These are phyloP conservation scores for Trachelus tabidus DNA, from an alignment of 2,888 invertebrate species.

Conservation along the genomic window DNA sequence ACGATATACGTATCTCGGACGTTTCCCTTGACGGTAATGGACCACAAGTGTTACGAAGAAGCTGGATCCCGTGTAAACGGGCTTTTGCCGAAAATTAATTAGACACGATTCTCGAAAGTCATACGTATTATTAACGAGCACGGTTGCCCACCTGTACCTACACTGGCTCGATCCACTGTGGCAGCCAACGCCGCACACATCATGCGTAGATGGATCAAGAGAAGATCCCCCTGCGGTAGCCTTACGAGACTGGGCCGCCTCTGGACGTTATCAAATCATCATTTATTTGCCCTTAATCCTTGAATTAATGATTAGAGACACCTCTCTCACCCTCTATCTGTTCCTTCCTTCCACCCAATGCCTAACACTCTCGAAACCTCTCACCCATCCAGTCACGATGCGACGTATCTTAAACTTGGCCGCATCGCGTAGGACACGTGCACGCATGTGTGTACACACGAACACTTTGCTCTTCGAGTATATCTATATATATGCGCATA, in stretches of 20 bases:
- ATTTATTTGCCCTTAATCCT: constrained; percentile 64
- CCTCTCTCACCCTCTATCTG: constrained; percentile 29
- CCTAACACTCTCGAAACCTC: constrained; percentile 20
- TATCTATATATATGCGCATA: background rate
- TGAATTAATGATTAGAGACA: constrained; percentile 63
- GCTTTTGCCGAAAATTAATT: constrained; percentile 47
- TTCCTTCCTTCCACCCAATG: background rate
- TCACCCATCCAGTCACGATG: constrained; percentile 48
- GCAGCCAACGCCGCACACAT: constrained; percentile 16
- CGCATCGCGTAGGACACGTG: constrained; percentile 18
- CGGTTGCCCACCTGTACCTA: constrained; percentile 48
- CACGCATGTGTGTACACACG: background rate
- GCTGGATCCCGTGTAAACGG: constrained; percentile 12
- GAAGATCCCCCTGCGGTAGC: constrained; percentile 35
- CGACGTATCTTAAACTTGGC: constrained; percentile 59
- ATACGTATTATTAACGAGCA: constrained; percentile 52
- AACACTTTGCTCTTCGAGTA: background rate
- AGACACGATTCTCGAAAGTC: constrained; percentile 48
- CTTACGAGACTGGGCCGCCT: constrained; percentile 39
- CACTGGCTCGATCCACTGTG: constrained; percentile 10
- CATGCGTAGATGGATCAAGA: constrained; percentile 35
- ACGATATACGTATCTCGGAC: background rate
- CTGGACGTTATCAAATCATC: constrained; percentile 64
- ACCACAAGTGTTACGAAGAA: background rate
- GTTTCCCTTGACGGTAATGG: background rate